phyloP scores from a whole-genome alignment of 2,113 vertebrate genomes.

The Sceloporus tristichus region DNA sequence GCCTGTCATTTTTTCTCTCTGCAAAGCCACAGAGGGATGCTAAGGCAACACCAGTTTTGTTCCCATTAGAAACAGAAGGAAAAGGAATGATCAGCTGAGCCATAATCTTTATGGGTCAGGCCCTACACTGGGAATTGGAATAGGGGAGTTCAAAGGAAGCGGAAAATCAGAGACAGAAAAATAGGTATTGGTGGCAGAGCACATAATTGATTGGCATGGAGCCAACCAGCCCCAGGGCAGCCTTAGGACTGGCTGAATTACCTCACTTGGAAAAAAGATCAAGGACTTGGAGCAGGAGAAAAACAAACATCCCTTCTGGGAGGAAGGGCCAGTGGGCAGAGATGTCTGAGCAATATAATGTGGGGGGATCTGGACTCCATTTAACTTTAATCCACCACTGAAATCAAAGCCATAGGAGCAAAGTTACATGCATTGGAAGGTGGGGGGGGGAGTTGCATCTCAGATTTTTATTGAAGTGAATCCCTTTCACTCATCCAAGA shows the following conservation, averaged over 20 bases:
- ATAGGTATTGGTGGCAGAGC: conserved; percentile 10
- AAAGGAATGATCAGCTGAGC: background rate
- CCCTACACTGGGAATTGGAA: background rate
- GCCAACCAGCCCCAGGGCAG: conserved; percentile 28
- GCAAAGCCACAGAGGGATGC: background rate
- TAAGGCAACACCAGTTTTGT: background rate
- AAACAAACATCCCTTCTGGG: conserved; percentile 36
- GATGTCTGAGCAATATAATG: background rate
- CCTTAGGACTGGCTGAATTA: conserved; percentile 29
- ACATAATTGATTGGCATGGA: conserved; percentile 29
- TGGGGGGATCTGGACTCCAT: background rate
- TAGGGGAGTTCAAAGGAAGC: conserved; percentile 8
- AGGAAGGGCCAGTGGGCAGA: conserved; percentile 26
- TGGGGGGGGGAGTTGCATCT: background rate
- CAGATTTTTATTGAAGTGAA: background rate
- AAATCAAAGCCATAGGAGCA: conserved; percentile 11
- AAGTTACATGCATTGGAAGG: background rate
- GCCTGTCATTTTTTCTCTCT: background rate
- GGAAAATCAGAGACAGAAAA: conserved; percentile 16
- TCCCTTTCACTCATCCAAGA: background rate
- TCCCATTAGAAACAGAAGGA: background rate
- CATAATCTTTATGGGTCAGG: background rate
- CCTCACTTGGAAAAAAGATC: conserved; percentile 46
- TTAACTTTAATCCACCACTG: conserved; percentile 24
- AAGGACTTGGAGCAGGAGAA: conserved; percentile 34